Evolutionary conservation across 2,113 vertebrate species (phyloP).

Genomic region (Cavia aperea): DNA sequence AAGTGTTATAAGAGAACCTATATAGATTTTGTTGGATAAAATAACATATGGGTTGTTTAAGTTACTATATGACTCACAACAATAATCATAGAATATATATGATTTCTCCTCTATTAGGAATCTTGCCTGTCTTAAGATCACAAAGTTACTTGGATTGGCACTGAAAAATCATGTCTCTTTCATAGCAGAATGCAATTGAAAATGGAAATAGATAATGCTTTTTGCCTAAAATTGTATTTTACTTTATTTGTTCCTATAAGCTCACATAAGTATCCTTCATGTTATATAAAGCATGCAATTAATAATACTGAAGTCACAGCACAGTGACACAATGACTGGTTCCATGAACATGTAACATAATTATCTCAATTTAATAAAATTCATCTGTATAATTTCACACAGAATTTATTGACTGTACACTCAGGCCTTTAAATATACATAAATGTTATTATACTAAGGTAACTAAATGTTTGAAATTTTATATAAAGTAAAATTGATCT

Average conservation of each 20-base stretch:
- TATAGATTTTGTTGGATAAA: background rate
- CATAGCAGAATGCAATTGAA: background rate
- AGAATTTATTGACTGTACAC: background rate
- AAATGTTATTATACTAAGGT: background rate
- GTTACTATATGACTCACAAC: background rate
- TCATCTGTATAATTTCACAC: background rate
- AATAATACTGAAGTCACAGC: background rate
- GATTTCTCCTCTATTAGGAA: background rate
- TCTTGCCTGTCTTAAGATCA: background rate
- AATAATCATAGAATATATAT: background rate
- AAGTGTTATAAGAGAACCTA: background rate
- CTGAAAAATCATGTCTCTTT: background rate
- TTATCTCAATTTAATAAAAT: background rate
- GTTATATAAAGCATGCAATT: background rate
- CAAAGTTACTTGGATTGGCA: background rate
- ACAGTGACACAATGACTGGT: background rate
- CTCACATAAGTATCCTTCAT: background rate
- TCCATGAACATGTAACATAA: background rate
- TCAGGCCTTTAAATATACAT: background rate
- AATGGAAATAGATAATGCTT: background rate
- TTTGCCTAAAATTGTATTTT: background rate
- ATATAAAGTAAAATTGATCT: background rate
- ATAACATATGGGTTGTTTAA: background rate
- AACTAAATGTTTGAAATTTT: background rate
- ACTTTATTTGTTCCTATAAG: background rate